These are phyloP conservation scores for Papilio polyxenes DNA, from an alignment of 1,140 invertebrate genomes.

Conservation along the genomic window DNA sequence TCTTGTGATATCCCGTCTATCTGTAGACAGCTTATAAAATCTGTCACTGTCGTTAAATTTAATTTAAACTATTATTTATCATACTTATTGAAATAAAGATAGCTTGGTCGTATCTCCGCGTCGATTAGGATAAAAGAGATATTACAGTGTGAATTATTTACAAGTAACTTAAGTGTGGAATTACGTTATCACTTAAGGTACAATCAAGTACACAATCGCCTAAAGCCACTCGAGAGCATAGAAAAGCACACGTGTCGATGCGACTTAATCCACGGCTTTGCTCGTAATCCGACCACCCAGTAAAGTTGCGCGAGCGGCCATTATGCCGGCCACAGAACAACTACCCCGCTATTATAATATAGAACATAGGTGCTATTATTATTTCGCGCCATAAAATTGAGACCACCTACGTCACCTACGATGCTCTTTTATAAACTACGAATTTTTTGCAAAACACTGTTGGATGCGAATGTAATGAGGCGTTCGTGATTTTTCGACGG, in stretches of 20 bases:
- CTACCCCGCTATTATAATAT: slow-evolving; percentile 72
- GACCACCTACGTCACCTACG: slow-evolving; percentile 73
- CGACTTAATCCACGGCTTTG: slow-evolving; percentile 70
- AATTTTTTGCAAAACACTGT: slow-evolving; percentile 61
- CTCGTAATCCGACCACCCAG: slow-evolving; percentile 76
- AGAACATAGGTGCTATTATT: slow-evolving; percentile 72
- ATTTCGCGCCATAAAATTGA: slow-evolving; percentile 71
- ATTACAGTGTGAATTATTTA: slow-evolving; percentile 44
- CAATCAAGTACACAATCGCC: slow-evolving; percentile 65
- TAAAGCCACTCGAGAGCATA: slow-evolving; percentile 67
- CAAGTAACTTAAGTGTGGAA: slow-evolving; percentile 46
- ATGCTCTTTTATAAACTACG: slow-evolving; percentile 39
- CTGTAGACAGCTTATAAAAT: background rate
- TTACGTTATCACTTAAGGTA: slow-evolving; percentile 62
- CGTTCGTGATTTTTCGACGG: slow-evolving; percentile 73
- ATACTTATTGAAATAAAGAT: background rate
- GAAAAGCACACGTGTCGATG: slow-evolving; percentile 76
- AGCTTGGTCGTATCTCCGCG: background rate
- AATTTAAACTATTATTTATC: background rate
- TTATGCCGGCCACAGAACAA: slow-evolving; percentile 71
- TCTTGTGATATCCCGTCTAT: background rate
- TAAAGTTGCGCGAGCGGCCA: slow-evolving; percentile 55
- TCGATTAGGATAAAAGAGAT: slow-evolving; percentile 30
- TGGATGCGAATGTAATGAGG: slow-evolving; percentile 72
- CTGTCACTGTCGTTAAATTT: background rate